Percentiles rank a stretch among this genome's conserved stretches.
Evolutionary conservation across 2,888 invertebrate species (phyloP).

Genomic region (Mellilla xanthometata): DNA sequence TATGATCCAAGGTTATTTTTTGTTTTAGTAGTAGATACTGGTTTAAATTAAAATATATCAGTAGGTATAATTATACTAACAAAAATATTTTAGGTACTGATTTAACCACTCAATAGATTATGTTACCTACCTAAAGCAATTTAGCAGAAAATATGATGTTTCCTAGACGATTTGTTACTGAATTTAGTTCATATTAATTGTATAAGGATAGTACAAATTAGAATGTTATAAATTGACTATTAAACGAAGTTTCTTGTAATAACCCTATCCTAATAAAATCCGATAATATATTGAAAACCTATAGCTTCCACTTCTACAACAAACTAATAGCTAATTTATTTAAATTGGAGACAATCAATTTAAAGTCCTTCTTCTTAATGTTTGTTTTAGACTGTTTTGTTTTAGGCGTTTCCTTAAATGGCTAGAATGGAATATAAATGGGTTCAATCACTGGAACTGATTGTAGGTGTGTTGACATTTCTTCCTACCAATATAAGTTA

Average conservation of each 20-base stretch:
- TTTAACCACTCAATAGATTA: too few relatives aligned
- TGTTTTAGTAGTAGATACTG: too few relatives aligned
- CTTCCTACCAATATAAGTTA: not conserved
- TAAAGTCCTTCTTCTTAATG: conserved; percentile 38
- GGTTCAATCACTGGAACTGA: conserved; percentile 10
- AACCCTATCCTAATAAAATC: conserved; percentile 20
- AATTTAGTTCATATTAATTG: too few relatives aligned
- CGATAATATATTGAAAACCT: conserved; percentile 21
- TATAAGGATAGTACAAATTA: too few relatives aligned
- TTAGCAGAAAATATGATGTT: too few relatives aligned
- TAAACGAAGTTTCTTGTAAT: conserved; percentile 9
- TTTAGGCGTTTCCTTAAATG: conserved; percentile 20
- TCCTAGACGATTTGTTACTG: too few relatives aligned
- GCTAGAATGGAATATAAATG: conserved; percentile 16
- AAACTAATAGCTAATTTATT: conserved; percentile 62
- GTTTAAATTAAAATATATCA: too few relatives aligned
- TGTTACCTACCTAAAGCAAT: too few relatives aligned
- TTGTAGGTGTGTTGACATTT: not conserved
- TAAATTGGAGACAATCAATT: conserved; percentile 53
- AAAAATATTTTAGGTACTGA: too few relatives aligned
- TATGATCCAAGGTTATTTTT: too few relatives aligned
- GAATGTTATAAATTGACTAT: conserved; percentile 5
- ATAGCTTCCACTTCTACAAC: conserved; percentile 30
- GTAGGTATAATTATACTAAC: too few relatives aligned
- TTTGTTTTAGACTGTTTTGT: conserved; percentile 35